Percentiles rank a stretch among this genome's conserved stretches.
Evolutionary conservation across 2,113 vertebrate species (phyloP).

Genomic region (Hippocampus guttulatus): DNA sequence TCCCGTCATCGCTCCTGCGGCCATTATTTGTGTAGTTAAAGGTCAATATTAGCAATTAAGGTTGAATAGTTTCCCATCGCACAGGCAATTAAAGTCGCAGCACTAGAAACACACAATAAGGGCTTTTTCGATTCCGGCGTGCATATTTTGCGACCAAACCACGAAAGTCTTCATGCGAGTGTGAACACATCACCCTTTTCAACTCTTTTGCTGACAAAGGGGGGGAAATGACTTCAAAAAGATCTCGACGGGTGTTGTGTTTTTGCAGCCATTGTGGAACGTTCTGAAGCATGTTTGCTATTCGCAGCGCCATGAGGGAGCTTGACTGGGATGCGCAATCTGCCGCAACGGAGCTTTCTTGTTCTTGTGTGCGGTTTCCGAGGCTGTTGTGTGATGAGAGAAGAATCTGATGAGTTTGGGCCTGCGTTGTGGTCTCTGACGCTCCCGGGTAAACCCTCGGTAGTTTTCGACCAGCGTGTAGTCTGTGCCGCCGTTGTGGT

Average conservation of each 20-base stretch:
- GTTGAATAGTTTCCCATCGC: background rate
- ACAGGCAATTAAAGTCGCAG: background rate
- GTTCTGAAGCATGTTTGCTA: constrained; percentile 3
- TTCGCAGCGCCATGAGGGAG: constrained; percentile 6
- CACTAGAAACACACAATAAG: background rate
- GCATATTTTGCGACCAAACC: background rate
- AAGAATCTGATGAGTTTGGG: constrained; percentile 14
- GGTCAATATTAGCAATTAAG: background rate
- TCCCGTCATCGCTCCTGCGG: background rate
- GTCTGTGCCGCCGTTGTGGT: constrained; percentile 6
- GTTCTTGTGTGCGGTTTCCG: constrained; percentile 14
- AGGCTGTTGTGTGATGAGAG: constrained; percentile 18
- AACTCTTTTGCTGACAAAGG: background rate
- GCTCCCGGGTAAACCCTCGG: constrained; percentile 27
- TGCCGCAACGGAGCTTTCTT: constrained; percentile 3
- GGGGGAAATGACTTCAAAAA: constrained; percentile 20
- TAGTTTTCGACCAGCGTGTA: constrained; percentile 41
- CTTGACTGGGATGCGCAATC: constrained; percentile 17
- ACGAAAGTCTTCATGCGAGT: background rate
- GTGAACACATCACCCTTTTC: background rate
- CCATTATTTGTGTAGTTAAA: too few relatives aligned
- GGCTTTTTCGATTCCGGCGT: background rate
- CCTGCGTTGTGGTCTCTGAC: constrained; percentile 29
- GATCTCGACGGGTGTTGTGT: constrained; percentile 18
- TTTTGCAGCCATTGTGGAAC: constrained; percentile 10